phyloP scores from a whole-genome alignment of 2,113 vertebrate genomes.

The Corythornis madagascariensis region DNA sequence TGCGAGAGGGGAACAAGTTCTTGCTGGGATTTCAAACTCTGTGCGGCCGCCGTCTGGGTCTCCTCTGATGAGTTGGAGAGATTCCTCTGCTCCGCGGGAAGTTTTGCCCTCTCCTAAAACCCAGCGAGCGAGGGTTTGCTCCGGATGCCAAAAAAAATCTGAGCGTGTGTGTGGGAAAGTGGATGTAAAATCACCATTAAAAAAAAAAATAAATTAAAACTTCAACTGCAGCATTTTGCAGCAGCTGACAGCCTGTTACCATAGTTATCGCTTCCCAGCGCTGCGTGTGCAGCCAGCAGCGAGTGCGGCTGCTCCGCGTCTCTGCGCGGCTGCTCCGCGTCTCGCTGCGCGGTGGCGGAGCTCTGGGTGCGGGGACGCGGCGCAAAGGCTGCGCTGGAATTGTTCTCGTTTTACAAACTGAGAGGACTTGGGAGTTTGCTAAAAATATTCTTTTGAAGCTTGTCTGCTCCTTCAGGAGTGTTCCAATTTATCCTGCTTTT shows the following conservation, averaged over 20 bases:
- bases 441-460: slow-evolving; percentile 40
- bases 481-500: slow-evolving; percentile 26
- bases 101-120: not conserved
- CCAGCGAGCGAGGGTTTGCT: not conserved
- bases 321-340: not conserved
- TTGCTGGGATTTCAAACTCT: slow-evolving; percentile 46
- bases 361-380: not conserved
- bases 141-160: not conserved
- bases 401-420: slow-evolving; percentile 21
- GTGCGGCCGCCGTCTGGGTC: not conserved
- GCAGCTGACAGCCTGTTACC: not conserved
- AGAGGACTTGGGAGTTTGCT: not conserved
- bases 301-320: too few species aligned
- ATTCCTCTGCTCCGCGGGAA: not conserved
- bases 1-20: slow-evolving; percentile 34
- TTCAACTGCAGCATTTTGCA: not conserved
- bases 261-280: not conserved
- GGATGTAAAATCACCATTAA: not conserved
- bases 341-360: not conserved
- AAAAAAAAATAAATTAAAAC: not conserved
- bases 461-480: not conserved
- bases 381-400: not conserved
- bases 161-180: not conserved
- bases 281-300: too few species aligned
- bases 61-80: not conserved